Evolutionary conservation across 2,888 invertebrate genomes (phyloP).

Genomic region (Xestoiulus laeticollis): DNA sequence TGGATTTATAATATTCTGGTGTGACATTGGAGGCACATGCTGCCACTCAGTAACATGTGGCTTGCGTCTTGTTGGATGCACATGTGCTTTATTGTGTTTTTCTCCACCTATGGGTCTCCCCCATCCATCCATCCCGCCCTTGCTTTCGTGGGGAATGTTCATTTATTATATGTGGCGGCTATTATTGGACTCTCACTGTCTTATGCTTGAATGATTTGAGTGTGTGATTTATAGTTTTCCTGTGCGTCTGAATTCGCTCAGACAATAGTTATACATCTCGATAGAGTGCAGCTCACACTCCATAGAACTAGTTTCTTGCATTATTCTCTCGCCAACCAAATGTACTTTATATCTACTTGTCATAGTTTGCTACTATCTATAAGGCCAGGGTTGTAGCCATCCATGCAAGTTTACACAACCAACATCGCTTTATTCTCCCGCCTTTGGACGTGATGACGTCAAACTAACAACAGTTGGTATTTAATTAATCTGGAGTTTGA

Average conservation of each 20-base stretch:
- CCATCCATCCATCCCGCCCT: background rate
- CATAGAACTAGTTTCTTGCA: background rate
- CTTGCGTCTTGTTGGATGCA: background rate
- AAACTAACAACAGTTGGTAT: background rate
- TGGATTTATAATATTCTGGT: background rate
- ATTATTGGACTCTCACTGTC: slow-evolving; percentile 50
- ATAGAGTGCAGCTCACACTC: slow-evolving; percentile 27
- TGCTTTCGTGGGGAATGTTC: slow-evolving; percentile 43
- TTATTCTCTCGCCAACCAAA: slow-evolving; percentile 25
- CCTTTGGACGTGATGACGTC: background rate
- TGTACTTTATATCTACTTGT: slow-evolving; percentile 41
- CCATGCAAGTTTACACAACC: background rate
- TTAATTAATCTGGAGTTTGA: background rate
- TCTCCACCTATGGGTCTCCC: slow-evolving; percentile 30
- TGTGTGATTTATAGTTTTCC: slow-evolving; percentile 46
- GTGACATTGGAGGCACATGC: background rate
- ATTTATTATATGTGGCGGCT: slow-evolving; percentile 50
- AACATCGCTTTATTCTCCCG: background rate
- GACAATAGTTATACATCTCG: slow-evolving; percentile 41
- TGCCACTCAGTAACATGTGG: slow-evolving; percentile 16
- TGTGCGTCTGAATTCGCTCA: slow-evolving; percentile 45
- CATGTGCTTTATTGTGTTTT: slow-evolving; percentile 41
- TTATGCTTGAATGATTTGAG: slow-evolving; percentile 51
- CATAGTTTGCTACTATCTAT: background rate
- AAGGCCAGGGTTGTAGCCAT: background rate